Conservation (phyloP, 2,888 invertebrate species). For the Bembecia ichneumoniformis region DNA sequence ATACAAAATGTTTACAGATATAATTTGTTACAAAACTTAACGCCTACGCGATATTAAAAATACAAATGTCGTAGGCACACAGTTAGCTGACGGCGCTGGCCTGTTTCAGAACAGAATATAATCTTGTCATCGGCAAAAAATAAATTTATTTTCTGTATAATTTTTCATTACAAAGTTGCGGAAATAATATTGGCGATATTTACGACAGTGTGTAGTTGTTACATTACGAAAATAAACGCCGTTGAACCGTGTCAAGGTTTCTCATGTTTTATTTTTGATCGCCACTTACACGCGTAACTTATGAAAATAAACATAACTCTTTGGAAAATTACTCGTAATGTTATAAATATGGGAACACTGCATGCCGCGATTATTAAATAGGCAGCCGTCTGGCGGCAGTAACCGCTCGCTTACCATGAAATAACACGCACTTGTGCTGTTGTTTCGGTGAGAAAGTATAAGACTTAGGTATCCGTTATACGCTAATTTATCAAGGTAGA, state of each 20-base stretch:
- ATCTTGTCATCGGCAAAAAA: constrained; percentile 4
- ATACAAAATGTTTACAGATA: constrained; percentile 25
- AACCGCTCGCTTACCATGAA: too few relatives aligned
- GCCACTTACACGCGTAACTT: background rate
- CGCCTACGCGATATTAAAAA: background rate
- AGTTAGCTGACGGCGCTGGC: background rate
- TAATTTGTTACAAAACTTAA: background rate
- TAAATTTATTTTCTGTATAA: background rate
- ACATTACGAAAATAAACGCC: background rate
- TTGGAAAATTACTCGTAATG: too few relatives aligned
- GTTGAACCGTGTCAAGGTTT: background rate
- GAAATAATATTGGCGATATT: background rate
- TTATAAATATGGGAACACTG: too few relatives aligned
- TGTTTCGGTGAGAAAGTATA: too few relatives aligned
- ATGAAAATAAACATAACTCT: too few relatives aligned
- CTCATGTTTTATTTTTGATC: background rate
- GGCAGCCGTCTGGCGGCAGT: too few relatives aligned
- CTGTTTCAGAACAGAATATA: constrained; percentile 5
- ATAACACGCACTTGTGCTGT: too few relatives aligned
- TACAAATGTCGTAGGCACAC: background rate
- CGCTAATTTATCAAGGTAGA: too few relatives aligned
- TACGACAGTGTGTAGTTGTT: background rate
- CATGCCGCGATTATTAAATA: too few relatives aligned
- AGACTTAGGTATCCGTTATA: too few relatives aligned
- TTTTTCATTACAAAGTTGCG: background rate